These are phyloP conservation scores for Temnothorax nylanderi DNA, from an alignment of 1,140 invertebrate species.

Conservation along the genomic window DNA sequence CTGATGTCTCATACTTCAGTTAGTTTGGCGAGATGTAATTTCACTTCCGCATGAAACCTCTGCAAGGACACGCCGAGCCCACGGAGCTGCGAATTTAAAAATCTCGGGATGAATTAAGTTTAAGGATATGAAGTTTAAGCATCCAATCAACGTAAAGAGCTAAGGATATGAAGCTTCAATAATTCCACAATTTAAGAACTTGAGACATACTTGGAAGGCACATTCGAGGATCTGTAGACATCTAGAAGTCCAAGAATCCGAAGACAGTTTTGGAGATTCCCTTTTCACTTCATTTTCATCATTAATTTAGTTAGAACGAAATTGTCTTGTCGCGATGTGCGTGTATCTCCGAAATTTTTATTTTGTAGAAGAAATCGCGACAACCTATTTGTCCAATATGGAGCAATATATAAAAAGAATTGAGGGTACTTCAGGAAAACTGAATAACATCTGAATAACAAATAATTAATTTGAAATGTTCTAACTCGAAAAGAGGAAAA, in stretches of 20 bases:
- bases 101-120: not conserved
- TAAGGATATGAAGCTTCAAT: not conserved
- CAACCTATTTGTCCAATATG: not conserved
- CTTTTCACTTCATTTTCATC: not conserved
- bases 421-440: not conserved
- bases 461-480: slow-evolving; percentile 4
- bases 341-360: not conserved
- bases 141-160: not conserved
- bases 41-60: not conserved
- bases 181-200: not conserved
- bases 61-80: not conserved
- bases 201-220: not conserved
- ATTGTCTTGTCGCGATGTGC: not conserved
- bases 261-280: not conserved
- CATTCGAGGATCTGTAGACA: not conserved
- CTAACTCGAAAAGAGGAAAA: slow-evolving; percentile 28
- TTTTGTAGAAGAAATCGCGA: slow-evolving; percentile 7
- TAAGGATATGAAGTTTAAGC: not conserved
- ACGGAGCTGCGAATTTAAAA: not conserved
- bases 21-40: not conserved
- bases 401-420: not conserved
- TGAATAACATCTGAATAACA: no score
- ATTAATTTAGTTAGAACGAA: not conserved
- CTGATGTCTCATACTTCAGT: not conserved
- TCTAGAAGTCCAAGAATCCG: not conserved